Percentiles rank a stretch among this genome's conserved stretches.
Evolutionary conservation across 1,140 invertebrate genomes (phyloP).

Genomic region (Daktulosphaira vitifoliae): DNA sequence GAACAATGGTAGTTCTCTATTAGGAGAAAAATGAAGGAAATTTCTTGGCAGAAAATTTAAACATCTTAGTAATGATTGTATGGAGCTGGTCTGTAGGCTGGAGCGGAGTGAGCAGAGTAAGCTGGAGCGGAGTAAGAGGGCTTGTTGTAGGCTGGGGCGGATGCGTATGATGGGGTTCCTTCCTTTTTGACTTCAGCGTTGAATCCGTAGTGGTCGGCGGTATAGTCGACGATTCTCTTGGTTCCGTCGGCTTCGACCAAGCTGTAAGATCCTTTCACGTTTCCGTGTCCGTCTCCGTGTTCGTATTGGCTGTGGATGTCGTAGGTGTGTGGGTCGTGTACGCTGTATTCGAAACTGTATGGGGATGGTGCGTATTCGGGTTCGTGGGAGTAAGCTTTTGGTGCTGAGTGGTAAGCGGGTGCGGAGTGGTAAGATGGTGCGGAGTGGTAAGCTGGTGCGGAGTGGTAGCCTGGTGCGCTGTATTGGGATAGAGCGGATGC

Average conservation of each 20-base stretch:
- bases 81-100: conserved; percentile 35
- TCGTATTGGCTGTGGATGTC: conserved; percentile 48
- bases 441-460: conserved; percentile 33
- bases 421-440: conserved; percentile 24
- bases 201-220: conserved; percentile 45
- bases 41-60: no score
- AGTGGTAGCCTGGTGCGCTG: conserved; percentile 31
- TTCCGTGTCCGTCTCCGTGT: conserved; percentile 43
- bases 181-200: conserved; percentile 36
- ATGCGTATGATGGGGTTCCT: conserved; percentile 9
- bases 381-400: conserved; percentile 33
- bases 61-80: conserved; percentile 23
- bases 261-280: conserved; percentile 38
- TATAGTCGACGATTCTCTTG: conserved; percentile 48
- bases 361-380: conserved; percentile 33
- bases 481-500: conserved; percentile 43
- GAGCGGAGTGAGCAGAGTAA: conserved; percentile 29
- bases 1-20: no score
- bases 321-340: conserved; percentile 48
- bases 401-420: conserved; percentile 14
- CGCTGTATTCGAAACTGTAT: conserved; percentile 37
- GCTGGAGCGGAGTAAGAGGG: conserved; percentile 25
- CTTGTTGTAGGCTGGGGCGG: conserved; percentile 19
- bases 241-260: conserved; percentile 50
- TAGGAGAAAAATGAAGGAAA: no score